Conservation (phyloP, 2,797 vertebrate genomes). For the Phalloptychus januarius region DNA sequence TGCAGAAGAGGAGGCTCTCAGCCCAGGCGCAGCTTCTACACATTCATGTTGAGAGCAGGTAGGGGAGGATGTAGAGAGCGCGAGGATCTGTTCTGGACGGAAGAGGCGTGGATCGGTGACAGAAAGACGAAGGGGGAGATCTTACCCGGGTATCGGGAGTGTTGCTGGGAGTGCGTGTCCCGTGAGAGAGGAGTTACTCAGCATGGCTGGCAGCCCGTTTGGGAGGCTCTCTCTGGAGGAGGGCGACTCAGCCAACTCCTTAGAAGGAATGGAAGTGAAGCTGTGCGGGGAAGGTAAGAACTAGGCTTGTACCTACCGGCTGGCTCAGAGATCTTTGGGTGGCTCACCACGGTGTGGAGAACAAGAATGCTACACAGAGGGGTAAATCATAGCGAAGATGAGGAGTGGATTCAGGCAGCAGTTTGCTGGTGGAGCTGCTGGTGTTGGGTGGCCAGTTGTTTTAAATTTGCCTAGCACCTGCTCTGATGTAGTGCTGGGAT, state of each 20-base stretch:
- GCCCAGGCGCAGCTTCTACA: constrained; percentile 73
- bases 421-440: background rate
- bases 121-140: constrained; percentile 41
- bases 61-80: constrained; percentile 53
- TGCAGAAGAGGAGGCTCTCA: constrained; percentile 61
- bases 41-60: constrained; percentile 61
- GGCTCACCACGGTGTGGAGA: background rate
- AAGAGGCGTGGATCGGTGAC: constrained; percentile 36
- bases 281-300: constrained; percentile 74
- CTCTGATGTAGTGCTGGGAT: constrained; percentile 46
- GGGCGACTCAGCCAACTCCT: constrained; percentile 76
- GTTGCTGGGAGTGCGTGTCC: constrained; percentile 57
- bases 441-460: constrained; percentile 13
- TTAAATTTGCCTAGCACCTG: constrained; percentile 54
- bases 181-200: constrained; percentile 61
- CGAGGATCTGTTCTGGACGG: constrained; percentile 43
- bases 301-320: background rate
- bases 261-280: constrained; percentile 75
- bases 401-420: background rate
- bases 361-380: background rate
- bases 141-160: constrained; percentile 61
- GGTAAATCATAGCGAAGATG: constrained; percentile 14
- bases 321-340: background rate
- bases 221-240: constrained; percentile 80
- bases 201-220: constrained; percentile 80